Evolutionary conservation across 2,797 vertebrate species (phyloP), one percentile per base, ranked within the genome.

Genomic region (Manis javanica): DNA sequence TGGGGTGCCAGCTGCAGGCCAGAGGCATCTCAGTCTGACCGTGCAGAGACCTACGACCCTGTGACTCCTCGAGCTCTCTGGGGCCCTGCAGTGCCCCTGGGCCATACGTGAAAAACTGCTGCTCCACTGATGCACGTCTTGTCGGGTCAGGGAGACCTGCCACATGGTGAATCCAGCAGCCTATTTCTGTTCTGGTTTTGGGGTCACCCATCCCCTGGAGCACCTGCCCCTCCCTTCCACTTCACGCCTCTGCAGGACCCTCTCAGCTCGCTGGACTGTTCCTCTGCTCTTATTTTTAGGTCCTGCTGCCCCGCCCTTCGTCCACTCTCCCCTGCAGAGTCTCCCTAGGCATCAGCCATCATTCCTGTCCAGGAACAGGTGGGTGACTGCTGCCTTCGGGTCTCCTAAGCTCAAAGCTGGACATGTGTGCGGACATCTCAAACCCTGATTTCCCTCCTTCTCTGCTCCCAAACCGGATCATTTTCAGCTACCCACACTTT

Each of bases 1-100:
- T 21, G n/a, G 18, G 15, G 57, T 19, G 24, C 71, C 15, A 29
- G 18, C 3, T 11, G 16, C 21, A 23, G 11, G 31, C 19, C 3
- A 1, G 9, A 2, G 12, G n/a, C 4, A 0, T 29, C 21, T 21
- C 0, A 4, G n/a, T 9, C 9, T 16, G 18, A 5, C 8, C 31
- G 15, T 9, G 59, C 46, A 15, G 21, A 24, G 3, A 8, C 29
- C 46, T 46, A 23, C 13, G 19, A 13, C 19, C 42, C 29, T 3
- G 4, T 23, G 39, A 4, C 46, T 42, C 57, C 7, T 31, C 24
- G 3, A 34, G 10, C 2, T 49, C 15, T 37, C 71, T 61, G 23
- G 10, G 42, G 14, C 42, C 29, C 24, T 7, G 12, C 11, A n/a
- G 29, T 19, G 4, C 24, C 42, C 10, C 16, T 51, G 16, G 46